Evolutionary conservation across 2,113 vertebrate species (phyloP).

Genomic region (Geococcyx californianus): DNA sequence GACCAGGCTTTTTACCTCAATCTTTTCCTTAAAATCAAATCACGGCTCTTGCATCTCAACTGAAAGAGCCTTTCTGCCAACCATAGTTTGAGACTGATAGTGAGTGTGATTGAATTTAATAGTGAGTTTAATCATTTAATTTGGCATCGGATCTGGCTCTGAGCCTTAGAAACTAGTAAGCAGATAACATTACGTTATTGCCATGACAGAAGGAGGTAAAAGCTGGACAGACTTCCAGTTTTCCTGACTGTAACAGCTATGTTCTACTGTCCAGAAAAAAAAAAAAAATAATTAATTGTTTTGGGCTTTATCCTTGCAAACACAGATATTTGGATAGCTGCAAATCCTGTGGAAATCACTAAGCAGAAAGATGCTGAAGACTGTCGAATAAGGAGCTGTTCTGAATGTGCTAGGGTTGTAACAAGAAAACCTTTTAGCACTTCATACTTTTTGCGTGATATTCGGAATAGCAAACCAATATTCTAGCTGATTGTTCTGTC

Average conservation of each 20-base stretch:
- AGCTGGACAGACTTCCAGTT: background rate
- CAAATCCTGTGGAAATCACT: background rate
- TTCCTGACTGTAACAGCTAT: background rate
- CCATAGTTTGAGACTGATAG: background rate
- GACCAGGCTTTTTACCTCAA: background rate
- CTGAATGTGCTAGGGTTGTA: background rate
- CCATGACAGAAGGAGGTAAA: background rate
- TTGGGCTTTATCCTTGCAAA: background rate
- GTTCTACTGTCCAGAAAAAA: background rate
- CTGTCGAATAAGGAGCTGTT: background rate
- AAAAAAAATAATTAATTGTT: background rate
- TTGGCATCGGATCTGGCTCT: background rate
- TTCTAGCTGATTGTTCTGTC: background rate
- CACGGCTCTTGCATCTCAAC: slow-evolving; percentile 1
- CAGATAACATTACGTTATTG: slow-evolving; percentile 4
- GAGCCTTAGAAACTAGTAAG: slow-evolving; percentile 20
- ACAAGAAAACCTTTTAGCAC: background rate
- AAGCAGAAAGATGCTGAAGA: background rate
- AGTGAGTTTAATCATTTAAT: background rate
- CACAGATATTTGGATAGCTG: background rate
- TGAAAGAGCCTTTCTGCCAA: slow-evolving; percentile 39
- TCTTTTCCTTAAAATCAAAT: background rate
- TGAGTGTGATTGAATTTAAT: background rate
- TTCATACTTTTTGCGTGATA: background rate
- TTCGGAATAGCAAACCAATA: background rate